Evolutionary conservation across 2,113 vertebrate genomes (phyloP).

Genomic region (Alexandromys fortis): DNA sequence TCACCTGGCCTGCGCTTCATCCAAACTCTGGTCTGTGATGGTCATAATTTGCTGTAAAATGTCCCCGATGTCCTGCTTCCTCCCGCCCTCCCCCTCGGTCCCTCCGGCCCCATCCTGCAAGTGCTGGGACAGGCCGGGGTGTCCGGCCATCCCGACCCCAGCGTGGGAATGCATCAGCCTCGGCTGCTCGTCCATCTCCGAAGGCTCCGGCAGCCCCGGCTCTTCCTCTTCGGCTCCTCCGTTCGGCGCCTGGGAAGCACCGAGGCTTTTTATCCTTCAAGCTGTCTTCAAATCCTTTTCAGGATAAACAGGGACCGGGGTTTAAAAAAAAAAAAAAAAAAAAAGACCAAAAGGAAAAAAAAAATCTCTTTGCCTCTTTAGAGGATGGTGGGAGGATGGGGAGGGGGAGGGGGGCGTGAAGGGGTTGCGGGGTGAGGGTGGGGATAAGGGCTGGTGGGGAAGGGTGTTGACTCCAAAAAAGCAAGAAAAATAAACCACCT

Average conservation of each 20-base stretch:
- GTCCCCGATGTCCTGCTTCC: conserved; percentile 99
- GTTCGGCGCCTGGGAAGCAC: conserved; percentile 79
- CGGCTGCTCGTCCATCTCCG: conserved; percentile 96
- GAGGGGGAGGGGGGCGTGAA: conserved; percentile 72
- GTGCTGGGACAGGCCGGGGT: conserved; percentile 96
- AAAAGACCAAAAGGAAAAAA: conserved; percentile 61
- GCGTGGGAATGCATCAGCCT: conserved; percentile 97
- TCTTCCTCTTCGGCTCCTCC: conserved; percentile 77
- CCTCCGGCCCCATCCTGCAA: conserved; percentile 94
- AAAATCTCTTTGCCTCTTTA: conserved; percentile 78
- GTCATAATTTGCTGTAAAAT: conserved; percentile 99
- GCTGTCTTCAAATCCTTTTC: conserved; percentile 85
- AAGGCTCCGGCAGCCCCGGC: conserved; percentile 69
- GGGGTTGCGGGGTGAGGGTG: conserved; percentile 77
- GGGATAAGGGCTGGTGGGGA: conserved; percentile 72
- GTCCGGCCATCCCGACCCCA: conserved; percentile 95
- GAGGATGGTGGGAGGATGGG: conserved; percentile 62
- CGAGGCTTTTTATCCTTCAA: conserved; percentile 79
- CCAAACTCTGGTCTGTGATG: conserved; percentile 99
- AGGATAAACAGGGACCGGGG: conserved; percentile 76
- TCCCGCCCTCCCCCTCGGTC: conserved; percentile 92
- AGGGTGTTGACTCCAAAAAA: conserved; percentile 79
- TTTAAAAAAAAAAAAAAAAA: conserved; percentile 20
- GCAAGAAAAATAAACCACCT: conserved; percentile 78
- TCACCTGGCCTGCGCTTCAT: conserved; percentile 99